These are phyloP conservation scores for Prolemur simus DNA, from an alignment of 2,113 vertebrate species.

Conservation along the genomic window DNA sequence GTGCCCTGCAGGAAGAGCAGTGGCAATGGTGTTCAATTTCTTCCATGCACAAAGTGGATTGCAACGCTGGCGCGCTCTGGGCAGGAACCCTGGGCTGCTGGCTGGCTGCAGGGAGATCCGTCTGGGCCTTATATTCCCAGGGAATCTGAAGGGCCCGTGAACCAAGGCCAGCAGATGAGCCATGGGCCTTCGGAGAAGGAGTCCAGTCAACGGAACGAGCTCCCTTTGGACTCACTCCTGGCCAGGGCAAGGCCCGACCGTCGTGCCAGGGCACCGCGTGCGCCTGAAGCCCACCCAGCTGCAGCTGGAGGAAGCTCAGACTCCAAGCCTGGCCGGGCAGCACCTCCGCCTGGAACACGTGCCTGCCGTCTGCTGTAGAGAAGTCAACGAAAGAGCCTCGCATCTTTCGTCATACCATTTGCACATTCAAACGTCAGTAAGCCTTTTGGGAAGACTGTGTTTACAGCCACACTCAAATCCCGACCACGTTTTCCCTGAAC, in stretches of 20 bases:
- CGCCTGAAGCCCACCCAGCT: neutral
- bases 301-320: neutral
- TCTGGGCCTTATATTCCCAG: neutral
- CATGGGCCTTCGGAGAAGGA: neutral
- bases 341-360: fast-evolving
- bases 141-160: neutral
- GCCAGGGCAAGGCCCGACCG: neutral
- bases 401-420: neutral
- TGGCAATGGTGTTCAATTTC: neutral
- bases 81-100: neutral
- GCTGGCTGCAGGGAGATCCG: neutral
- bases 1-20: neutral
- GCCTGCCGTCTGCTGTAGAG: neutral
- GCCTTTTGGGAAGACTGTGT: slow-evolving; percentile 49
- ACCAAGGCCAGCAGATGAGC: neutral
- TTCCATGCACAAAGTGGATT: neutral
- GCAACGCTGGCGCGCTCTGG: neutral
- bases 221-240: neutral
- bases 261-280: neutral
- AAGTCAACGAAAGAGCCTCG: neutral
- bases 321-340: neutral
- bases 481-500: slow-evolving; percentile 60
- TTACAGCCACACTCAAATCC: slow-evolving; percentile 31
- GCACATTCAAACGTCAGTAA: slow-evolving; percentile 52
- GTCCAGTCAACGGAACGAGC: neutral